Percentiles rank a stretch among this genome's conserved stretches.
Conservation (phyloP, 2,797 vertebrate genomes). For the Helostoma temminkii region DNA sequence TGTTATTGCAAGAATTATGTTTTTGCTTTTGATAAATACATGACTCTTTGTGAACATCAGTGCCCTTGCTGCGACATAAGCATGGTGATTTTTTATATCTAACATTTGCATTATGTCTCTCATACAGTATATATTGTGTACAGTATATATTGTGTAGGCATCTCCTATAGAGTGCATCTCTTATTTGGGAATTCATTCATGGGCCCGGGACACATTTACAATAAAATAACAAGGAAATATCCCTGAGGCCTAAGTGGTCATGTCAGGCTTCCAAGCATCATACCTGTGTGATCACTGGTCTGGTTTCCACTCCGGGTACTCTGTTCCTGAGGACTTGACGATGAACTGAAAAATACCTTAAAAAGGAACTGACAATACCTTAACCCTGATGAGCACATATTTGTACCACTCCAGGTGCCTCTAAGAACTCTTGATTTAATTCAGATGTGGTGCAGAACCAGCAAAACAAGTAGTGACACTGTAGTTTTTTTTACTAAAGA, state of each 20-base stretch:
- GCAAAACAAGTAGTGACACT: constrained; percentile 81
- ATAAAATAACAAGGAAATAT: constrained; percentile 40
- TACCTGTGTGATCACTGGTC: constrained; percentile 60
- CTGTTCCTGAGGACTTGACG: constrained; percentile 74
- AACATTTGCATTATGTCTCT: constrained; percentile 58
- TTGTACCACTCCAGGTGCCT: constrained; percentile 85
- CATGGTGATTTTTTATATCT: constrained; percentile 56
- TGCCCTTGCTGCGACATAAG: constrained; percentile 44
- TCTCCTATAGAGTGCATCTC: constrained; percentile 52
- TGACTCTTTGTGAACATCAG: constrained; percentile 41
- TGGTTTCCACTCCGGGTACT: constrained; percentile 58
- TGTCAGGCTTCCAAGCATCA: constrained; percentile 55
- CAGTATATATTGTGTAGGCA: constrained; percentile 52
- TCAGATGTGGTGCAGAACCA: constrained; percentile 83
- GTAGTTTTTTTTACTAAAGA: constrained; percentile 79
- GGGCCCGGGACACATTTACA: constrained; percentile 62
- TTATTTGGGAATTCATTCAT: constrained; percentile 59
- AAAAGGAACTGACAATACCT: constrained; percentile 79
- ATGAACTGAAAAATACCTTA: constrained; percentile 76
- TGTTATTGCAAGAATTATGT: constrained; percentile 45
- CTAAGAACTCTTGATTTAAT: constrained; percentile 83
- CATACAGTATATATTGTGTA: constrained; percentile 55
- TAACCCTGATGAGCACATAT: constrained; percentile 85
- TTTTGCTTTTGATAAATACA: constrained; percentile 59
- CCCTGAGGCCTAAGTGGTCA: constrained; percentile 49